Evolutionary conservation across 2,888 invertebrate species (phyloP).

Genomic region (Hemithea aestivaria): DNA sequence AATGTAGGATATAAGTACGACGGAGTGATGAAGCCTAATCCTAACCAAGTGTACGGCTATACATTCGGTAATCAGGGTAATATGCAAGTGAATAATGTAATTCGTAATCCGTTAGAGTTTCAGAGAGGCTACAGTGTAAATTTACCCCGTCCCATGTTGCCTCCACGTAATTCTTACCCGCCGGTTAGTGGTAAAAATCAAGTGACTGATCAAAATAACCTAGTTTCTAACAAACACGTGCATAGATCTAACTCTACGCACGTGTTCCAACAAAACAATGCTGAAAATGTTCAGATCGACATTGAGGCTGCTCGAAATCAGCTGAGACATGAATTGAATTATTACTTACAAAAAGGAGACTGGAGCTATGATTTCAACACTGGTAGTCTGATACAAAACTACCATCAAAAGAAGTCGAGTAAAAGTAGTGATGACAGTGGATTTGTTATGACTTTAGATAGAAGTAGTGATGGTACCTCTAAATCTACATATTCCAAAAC

Average conservation of each 20-base stretch:
- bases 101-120: constrained; percentile 78
- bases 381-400: constrained; percentile 71
- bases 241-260: constrained; percentile 82
- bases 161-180: constrained; percentile 82
- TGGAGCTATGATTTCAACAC: constrained; percentile 75
- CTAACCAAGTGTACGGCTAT: constrained; percentile 73
- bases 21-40: constrained; percentile 59
- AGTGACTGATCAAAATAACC: constrained; percentile 71
- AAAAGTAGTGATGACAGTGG: constrained; percentile 75
- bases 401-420: constrained; percentile 73
- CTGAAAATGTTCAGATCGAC: constrained; percentile 61
- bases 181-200: constrained; percentile 78
- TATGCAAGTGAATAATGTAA: constrained; percentile 69
- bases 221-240: constrained; percentile 76
- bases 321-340: constrained; percentile 68
- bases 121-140: constrained; percentile 78
- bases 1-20: constrained; percentile 69
- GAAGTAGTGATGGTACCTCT: constrained; percentile 72
- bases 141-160: constrained; percentile 79
- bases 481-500: constrained; percentile 74
- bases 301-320: constrained; percentile 71
- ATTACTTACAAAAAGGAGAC: constrained; percentile 73
- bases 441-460: constrained; percentile 73
- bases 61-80: constrained; percentile 78
- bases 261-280: constrained; percentile 71